Evolutionary conservation across 2,113 vertebrate genomes (phyloP).

Genomic region (Melospiza melodia): DNA sequence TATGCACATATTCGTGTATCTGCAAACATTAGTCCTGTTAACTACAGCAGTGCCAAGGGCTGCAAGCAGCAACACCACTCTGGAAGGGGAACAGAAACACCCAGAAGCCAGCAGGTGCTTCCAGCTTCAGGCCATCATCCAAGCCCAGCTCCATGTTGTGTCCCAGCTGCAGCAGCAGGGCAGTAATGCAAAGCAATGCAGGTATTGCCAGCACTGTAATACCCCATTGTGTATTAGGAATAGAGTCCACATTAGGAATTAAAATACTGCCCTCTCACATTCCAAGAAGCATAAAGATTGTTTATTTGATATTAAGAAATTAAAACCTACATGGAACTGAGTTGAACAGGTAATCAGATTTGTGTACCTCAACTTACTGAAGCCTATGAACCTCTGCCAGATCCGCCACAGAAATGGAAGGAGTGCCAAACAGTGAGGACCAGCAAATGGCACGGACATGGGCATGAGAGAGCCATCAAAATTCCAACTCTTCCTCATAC

Average conservation of each 20-base stretch:
- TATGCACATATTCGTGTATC: background rate
- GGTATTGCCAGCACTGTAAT: background rate
- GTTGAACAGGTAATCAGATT: background rate
- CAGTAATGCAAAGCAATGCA: background rate
- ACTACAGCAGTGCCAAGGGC: background rate
- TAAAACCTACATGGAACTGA: background rate
- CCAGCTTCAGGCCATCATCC: background rate
- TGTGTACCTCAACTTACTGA: background rate
- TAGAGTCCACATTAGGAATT: background rate
- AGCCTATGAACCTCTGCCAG: background rate
- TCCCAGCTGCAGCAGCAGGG: background rate
- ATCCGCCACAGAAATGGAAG: background rate
- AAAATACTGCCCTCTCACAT: background rate
- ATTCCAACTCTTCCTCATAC: background rate
- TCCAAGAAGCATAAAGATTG: background rate
- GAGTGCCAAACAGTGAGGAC: background rate
- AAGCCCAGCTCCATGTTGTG: background rate
- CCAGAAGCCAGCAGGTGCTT: conserved; percentile 11
- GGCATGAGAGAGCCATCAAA: background rate
- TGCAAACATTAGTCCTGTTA: background rate
- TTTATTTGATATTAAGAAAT: background rate
- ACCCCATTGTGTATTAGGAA: background rate
- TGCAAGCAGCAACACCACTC: background rate
- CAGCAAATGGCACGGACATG: background rate
- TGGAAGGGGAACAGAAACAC: background rate